Base-by-base conservation (phyloP, 2,888 invertebrate species). In the Margaritifera margaritifera region DNA sequence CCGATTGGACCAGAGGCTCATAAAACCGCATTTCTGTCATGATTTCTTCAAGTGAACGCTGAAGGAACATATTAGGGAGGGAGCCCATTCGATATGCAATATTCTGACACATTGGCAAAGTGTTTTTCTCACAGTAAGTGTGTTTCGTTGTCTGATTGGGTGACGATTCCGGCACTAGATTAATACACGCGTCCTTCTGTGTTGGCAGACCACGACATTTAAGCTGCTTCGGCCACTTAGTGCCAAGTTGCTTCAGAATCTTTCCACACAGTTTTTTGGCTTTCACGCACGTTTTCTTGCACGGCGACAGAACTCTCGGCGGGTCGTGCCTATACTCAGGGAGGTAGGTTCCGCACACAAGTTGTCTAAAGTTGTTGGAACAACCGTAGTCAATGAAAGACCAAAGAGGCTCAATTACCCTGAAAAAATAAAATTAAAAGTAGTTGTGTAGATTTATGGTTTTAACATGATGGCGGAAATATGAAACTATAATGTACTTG, bases 61-160 rank as follows among this genome's bases (percentile, higher is more conserved):
- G 86, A 54, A 80, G 68, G 65, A 83, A 86, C 73, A 80, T 76
- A 66, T 86, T 86, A 0, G 85, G 85, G n/a, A 86, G 70, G 8
- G 83, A 82, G 8, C 83, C 83, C 24, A 76, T 70, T 1, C 67
- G 58, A 66, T 76, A 80, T 11, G 79, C 77, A 15, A 85, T 73
- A 31, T 74, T 70, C 11, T 72, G 68, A 64, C 86, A 86, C 72
- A 81, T 71, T 2, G 80, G 72, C 20, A 85, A 71, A 0, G 68
- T 71, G 64, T 83, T 86, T 24, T 66, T 66, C 50, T 78, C 69
- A 55, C 85, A 85, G 57, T 78, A 78, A 1, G 67, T 66, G 27
- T 76, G 69, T 51, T 72, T 66, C n/a, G n/a, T n/a, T 58, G 66
- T 65, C 51, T 62, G 52, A 0, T 62, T 52, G 4, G 15, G 24